Evolutionary conservation across 2,888 invertebrate genomes (phyloP).

Genomic region (Erebia ligea): DNA sequence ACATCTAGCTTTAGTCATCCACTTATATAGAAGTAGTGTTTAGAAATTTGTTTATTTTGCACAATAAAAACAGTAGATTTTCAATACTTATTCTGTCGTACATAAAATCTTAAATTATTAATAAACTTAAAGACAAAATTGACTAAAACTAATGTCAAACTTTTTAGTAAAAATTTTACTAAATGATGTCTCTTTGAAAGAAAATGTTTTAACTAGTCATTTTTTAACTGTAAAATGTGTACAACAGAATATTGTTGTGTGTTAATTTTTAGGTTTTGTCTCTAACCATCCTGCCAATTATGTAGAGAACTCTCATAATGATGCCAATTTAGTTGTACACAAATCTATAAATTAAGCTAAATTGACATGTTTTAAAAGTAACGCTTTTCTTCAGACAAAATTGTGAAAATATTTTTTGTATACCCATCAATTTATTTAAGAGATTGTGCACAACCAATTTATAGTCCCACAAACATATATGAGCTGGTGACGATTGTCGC

Average conservation of each 20-base stretch:
- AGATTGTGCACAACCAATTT: neutral
- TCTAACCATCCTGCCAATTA: no score
- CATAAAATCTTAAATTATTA: neutral
- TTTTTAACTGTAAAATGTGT: no score
- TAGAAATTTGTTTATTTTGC: neutral
- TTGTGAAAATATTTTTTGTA: no score
- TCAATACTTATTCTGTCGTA: neutral
- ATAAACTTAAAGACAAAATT: neutral
- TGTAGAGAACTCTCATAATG: neutral
- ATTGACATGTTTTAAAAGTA: neutral
- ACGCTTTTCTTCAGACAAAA: neutral
- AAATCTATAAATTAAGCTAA: neutral
- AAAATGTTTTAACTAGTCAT: no score
- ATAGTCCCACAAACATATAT: no score
- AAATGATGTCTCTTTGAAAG: no score
- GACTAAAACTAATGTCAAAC: neutral
- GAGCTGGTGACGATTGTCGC: no score
- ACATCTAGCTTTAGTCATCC: constrained; percentile 7
- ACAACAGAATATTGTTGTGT: no score
- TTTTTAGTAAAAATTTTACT: no score
- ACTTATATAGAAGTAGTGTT: neutral
- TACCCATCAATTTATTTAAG: neutral
- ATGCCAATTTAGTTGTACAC: neutral
- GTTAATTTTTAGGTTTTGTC: no score
- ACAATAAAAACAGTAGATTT: neutral